phyloP scores from a whole-genome alignment of 2,888 invertebrate genomes.

The Ellobium chinense region DNA sequence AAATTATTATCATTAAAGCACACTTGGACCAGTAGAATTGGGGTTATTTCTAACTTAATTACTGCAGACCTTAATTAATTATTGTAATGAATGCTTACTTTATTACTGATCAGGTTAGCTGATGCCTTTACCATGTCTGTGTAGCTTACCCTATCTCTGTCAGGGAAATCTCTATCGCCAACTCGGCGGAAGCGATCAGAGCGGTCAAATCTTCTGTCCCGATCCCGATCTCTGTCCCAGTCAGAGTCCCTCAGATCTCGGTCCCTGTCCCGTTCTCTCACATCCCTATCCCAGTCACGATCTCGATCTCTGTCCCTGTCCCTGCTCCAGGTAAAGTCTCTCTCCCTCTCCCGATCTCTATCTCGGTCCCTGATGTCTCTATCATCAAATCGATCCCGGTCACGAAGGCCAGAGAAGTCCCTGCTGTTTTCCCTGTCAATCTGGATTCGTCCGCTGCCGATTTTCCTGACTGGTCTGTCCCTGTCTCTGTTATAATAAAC shows the following conservation, averaged over 20 bases:
- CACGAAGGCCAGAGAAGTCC: conserved; percentile 48
- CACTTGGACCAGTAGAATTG: too few species aligned
- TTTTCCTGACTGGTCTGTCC: conserved; percentile 40
- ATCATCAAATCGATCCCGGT: conserved; percentile 47
- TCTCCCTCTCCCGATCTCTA: conserved; percentile 36
- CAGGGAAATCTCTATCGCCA: conserved; percentile 62
- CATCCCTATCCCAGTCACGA: conserved; percentile 57
- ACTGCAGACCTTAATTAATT: too few species aligned
- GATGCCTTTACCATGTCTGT: too few species aligned
- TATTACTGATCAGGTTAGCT: too few species aligned
- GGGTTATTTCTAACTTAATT: too few species aligned
- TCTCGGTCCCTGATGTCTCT: conserved; percentile 54
- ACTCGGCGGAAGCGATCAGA: conserved; percentile 49
- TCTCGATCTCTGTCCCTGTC: conserved; percentile 37
- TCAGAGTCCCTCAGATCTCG: conserved; percentile 49
- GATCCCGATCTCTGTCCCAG: conserved; percentile 31
- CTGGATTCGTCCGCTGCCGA: conserved; percentile 90
- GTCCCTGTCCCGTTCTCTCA: conserved; percentile 50
- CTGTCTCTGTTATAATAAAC: conserved; percentile 28
- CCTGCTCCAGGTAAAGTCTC: conserved; percentile 37
- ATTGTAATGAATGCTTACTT: too few species aligned
- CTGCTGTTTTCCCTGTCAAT: conserved; percentile 83
- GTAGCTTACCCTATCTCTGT: conserved; percentile 60
- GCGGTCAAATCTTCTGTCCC: conserved; percentile 47
- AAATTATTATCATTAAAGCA: too few species aligned